A percentile compares a stretch with the other conserved stretches of the same genome.
Conservation (phyloP, 1,140 invertebrate species). For the Rhynchophorus ferrugineus region DNA sequence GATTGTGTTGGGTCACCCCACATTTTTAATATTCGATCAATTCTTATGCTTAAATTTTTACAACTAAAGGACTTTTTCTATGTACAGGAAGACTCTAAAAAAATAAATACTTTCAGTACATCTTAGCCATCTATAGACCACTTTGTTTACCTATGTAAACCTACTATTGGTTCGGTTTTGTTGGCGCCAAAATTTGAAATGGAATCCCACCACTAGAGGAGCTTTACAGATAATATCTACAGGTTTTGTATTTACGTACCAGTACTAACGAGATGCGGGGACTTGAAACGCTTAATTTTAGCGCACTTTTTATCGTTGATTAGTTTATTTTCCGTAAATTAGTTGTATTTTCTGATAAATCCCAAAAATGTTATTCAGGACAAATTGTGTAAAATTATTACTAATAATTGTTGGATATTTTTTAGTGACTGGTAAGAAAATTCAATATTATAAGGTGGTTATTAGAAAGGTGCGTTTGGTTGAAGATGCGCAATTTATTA, state of each 20-base stretch:
- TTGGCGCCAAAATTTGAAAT: neutral
- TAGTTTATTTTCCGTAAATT: neutral
- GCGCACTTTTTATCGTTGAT: neutral
- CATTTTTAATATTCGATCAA: too few relatives aligned
- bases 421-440: neutral
- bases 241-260: neutral
- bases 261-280: neutral
- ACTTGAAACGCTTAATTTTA: neutral
- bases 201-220: neutral
- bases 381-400: neutral
- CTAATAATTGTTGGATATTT: neutral
- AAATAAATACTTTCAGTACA: too few relatives aligned
- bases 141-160: too few relatives aligned
- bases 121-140: too few relatives aligned
- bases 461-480: neutral
- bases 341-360: neutral
- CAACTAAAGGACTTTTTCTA: too few relatives aligned
- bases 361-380: neutral
- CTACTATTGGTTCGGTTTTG: neutral
- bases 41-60: too few relatives aligned
- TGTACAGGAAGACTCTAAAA: too few relatives aligned
- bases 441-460: neutral
- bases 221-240: neutral
- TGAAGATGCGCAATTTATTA: neutral
- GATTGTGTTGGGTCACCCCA: too few relatives aligned